Conservation (phyloP, 2,797 vertebrate species). For the Pseudochirops corinnae region DNA sequence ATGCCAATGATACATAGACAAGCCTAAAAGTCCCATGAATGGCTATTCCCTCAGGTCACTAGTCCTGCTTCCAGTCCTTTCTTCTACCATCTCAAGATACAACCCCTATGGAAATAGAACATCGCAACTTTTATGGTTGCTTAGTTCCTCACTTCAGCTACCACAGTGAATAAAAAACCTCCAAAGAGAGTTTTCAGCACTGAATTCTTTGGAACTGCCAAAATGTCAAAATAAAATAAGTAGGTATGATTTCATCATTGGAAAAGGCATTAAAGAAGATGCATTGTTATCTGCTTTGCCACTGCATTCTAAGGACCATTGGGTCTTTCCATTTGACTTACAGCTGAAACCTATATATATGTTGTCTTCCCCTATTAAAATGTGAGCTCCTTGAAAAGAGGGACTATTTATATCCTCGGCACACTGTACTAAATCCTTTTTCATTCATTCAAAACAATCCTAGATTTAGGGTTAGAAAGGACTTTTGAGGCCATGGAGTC, state of each 20-base stretch:
- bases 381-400: not conserved
- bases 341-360: not conserved
- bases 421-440: not conserved
- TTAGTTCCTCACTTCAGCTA: not conserved
- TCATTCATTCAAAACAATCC: not conserved
- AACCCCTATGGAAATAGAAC: not conserved
- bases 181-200: not conserved
- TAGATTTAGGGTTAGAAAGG: not conserved
- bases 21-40: not conserved
- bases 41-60: not conserved
- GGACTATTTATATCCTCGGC: not conserved
- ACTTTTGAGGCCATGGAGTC: not conserved
- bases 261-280: not conserved
- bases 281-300: not conserved
- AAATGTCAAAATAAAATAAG: not conserved
- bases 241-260: not conserved
- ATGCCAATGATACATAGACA: not conserved
- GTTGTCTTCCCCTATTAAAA: not conserved
- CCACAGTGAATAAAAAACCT: not conserved
- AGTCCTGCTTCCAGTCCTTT: not conserved
- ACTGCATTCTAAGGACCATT: not conserved
- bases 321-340: not conserved
- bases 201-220: not conserved
- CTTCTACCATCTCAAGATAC: not conserved
- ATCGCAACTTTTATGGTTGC: not conserved